Evolutionary conservation across 35 echinoderm and acorn worm species (phyloP), one percentile per base, ranked within the genome.

Genomic region (Holothuria glaberrima): DNA sequence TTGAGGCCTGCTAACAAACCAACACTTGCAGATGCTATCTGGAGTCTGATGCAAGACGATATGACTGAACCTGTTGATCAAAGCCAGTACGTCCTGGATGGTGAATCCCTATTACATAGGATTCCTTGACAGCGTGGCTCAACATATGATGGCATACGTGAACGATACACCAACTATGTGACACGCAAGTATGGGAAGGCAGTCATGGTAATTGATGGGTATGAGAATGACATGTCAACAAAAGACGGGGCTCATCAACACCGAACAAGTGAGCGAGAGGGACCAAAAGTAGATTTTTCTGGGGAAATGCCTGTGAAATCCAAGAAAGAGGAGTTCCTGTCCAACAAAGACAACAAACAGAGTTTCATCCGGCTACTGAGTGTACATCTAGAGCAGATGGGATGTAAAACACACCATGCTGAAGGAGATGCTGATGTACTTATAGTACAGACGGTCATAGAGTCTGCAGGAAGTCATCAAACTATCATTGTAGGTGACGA

Each of bases 201-300:
- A 71, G 34, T 58, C 24, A 33, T 94, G 30, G 94, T 95, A 14
- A 92, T 92, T 80, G 90, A 95, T 87, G 86, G 94, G 12, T 95
- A 95, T 71, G 19, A 77, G 48, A 31, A 60, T 38, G 90, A 84
- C 9, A 68, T 86, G 45, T 65, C 91, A 13, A 93, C 80, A 0
- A 91, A 93, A 56, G 88, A 89, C 56, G 33, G 27, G 1, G 68
- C 88, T 50, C 88, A 91, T 68, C n/a, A 72, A 22, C 36, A 82
- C 46, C 36, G 64, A 68, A 60, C 62, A 62, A 66, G 64, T 21
- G 48, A 62, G 22, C 12, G 29, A 36, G 26, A 16, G 21, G 91
- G 83, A 44, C 74, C 32, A 24, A 48, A 38, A 45, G 91, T 93
- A 14, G 29, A 90, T 30, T 83, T 90, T 36, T 32, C 66, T 16